Conservation (phyloP, 1,140 invertebrate species). For the Trissolcus basalis region DNA sequence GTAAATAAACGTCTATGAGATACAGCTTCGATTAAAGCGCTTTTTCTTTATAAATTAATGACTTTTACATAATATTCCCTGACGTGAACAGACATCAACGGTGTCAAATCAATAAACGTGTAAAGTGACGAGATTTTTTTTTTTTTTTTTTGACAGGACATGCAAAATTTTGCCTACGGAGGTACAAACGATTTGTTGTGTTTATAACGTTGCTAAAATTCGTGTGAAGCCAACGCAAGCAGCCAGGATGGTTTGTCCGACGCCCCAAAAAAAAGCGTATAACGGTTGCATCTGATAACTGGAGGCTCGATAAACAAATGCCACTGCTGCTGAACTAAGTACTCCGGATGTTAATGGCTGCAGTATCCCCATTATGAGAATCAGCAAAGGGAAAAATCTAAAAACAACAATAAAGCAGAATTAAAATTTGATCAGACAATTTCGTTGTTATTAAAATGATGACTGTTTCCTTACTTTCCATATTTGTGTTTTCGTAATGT, state of each 20-base stretch:
- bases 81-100: too few relatives aligned
- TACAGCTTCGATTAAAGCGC: too few relatives aligned
- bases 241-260: constrained; percentile 92
- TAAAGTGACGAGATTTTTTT: too few relatives aligned
- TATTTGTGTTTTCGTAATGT: constrained; percentile 94
- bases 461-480: constrained; percentile 84
- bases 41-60: too few relatives aligned
- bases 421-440: background rate
- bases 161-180: too few relatives aligned
- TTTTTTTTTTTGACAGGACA: too few relatives aligned
- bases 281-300: constrained; percentile 91
- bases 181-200: too few relatives aligned
- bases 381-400: constrained; percentile 90
- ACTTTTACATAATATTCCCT: too few relatives aligned
- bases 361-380: constrained; percentile 91
- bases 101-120: too few relatives aligned
- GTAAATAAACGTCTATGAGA: too few relatives aligned
- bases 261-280: constrained; percentile 94
- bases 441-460: too few relatives aligned
- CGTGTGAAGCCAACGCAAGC: constrained; percentile 93
- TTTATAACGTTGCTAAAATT: constrained; percentile 92
- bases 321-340: constrained; percentile 93
- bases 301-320: constrained; percentile 93
- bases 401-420: constrained; percentile 23
- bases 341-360: constrained; percentile 90